Conservation (phyloP, 2,888 invertebrate species). For the Drosophila anomelani region DNA sequence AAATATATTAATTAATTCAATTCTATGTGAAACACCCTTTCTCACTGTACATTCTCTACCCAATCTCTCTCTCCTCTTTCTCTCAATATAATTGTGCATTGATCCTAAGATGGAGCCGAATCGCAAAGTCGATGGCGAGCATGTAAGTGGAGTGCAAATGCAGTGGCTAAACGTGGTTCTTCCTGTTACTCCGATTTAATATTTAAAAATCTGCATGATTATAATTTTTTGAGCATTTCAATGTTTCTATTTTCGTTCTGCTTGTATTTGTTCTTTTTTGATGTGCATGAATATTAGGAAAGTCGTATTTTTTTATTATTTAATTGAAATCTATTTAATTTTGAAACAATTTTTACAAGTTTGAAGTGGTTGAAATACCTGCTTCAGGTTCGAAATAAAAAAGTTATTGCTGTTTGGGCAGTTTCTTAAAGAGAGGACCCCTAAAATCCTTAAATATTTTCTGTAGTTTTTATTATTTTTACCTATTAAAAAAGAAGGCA, state of each 20-base stretch:
- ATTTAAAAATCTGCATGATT: background rate
- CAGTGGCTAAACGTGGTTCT: background rate
- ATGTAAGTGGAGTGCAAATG: constrained; percentile 87
- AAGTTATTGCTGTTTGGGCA: background rate
- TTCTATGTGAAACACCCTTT: constrained; percentile 8
- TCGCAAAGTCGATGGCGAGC: constrained; percentile 91
- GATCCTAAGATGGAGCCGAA: constrained; percentile 91
- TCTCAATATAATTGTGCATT: constrained; percentile 30
- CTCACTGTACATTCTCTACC: constrained; percentile 16
- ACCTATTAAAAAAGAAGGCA: accelerated
- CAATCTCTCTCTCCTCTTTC: constrained; percentile 6
- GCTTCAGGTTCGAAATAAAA: too few species aligned
- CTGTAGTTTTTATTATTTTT: background rate
- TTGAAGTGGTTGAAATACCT: background rate
- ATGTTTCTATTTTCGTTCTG: background rate
- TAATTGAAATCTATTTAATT: background rate
- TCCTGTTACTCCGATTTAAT: background rate
- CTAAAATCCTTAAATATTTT: background rate
- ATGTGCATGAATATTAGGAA: background rate
- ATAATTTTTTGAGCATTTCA: background rate
- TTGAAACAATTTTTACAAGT: background rate
- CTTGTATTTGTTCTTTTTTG: background rate
- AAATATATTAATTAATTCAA: background rate
- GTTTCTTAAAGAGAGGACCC: background rate
- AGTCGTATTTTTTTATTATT: too few species aligned